Evolutionary conservation across 2,113 vertebrate genomes (phyloP).

Genomic region (Petaurus breviceps): DNA sequence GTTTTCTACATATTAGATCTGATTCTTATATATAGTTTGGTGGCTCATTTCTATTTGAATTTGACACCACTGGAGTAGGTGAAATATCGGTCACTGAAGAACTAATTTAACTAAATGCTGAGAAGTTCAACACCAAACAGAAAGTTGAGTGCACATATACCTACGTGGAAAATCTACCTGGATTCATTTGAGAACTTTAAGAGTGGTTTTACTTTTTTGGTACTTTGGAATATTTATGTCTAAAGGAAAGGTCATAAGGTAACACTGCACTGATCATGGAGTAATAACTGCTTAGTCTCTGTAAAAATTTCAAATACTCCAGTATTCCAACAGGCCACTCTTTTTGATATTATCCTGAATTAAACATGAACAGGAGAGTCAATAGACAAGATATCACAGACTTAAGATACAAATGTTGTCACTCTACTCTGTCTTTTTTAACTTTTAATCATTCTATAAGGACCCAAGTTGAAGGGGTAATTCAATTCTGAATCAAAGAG

Average conservation of each 20-base stretch:
- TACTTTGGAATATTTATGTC: not conserved
- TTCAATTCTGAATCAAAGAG: not conserved
- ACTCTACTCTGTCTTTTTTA: not conserved
- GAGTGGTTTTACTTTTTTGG: not conserved
- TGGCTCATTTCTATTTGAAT: not conserved
- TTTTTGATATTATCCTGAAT: not conserved
- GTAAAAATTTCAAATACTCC: not conserved
- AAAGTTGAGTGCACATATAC: not conserved
- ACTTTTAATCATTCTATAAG: not conserved
- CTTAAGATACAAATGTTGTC: not conserved
- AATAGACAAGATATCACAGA: not conserved
- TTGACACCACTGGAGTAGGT: not conserved
- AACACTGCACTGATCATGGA: not conserved
- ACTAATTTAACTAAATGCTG: not conserved
- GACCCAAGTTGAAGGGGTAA: not conserved
- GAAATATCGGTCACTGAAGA: not conserved
- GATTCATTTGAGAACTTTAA: not conserved
- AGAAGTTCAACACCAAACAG: not conserved
- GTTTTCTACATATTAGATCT: not conserved
- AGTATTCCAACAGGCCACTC: not conserved
- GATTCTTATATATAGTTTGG: not conserved
- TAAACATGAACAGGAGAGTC: not conserved
- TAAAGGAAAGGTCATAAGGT: not conserved
- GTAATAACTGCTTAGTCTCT: not conserved
- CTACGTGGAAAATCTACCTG: not conserved